Evolutionary conservation across 2,888 invertebrate genomes (phyloP).

Genomic region (Siphonodentalium dalli): DNA sequence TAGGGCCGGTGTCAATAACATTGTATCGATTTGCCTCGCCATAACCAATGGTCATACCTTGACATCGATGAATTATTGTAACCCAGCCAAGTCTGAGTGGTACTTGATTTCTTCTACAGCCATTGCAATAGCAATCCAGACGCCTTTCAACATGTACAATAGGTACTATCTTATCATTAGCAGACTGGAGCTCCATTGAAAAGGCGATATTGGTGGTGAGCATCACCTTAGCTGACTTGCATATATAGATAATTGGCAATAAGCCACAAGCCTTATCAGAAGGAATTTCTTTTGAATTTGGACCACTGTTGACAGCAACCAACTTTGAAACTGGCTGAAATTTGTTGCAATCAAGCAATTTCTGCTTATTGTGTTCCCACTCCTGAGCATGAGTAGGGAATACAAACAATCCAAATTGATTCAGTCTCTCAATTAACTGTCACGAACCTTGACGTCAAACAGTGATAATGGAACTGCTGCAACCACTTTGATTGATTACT

Average conservation of each 20-base stretch:
- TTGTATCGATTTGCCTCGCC: conserved; percentile 19
- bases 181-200: conserved; percentile 28
- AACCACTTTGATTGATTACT: conserved; percentile 12
- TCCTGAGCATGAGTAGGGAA: conserved; percentile 18
- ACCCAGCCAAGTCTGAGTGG: conserved; percentile 29
- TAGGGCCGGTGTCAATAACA: conserved; percentile 20
- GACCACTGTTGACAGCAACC: conserved; percentile 9
- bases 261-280: conserved; percentile 24
- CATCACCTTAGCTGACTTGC: conserved; percentile 28
- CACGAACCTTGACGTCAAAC: too few relatives aligned
- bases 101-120: conserved; percentile 25
- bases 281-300: conserved; percentile 8
- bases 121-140: conserved; percentile 23
- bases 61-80: conserved; percentile 27
- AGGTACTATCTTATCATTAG: conserved; percentile 20
- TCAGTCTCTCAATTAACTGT: conserved; percentile 11
- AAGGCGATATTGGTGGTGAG: conserved; percentile 23
- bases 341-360: conserved; percentile 15
- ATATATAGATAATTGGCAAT: conserved; percentile 13
- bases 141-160: conserved; percentile 25
- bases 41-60: conserved; percentile 29
- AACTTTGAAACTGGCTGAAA: conserved; percentile 23
- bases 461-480: conserved; percentile 4
- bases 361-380: conserved; percentile 17
- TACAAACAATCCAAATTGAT: conserved; percentile 15